Conservation (phyloP, 2,888 invertebrate genomes). For the Calephelis perditalis region DNA sequence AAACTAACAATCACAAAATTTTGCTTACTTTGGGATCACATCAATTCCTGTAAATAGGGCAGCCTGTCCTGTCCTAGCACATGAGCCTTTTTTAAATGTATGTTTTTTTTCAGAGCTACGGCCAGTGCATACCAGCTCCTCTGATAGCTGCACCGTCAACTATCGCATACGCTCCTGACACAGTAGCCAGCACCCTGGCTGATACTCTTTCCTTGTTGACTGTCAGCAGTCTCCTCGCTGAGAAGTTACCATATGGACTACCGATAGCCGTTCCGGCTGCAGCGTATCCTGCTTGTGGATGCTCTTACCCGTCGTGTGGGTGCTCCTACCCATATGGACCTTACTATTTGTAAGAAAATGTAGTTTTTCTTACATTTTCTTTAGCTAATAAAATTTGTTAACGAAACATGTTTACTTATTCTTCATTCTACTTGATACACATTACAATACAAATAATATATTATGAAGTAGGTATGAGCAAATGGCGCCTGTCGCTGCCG, state of each 20-base stretch:
- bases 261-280: conserved; percentile 16
- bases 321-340: conserved; percentile 21
- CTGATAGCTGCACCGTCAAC: neutral
- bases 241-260: conserved; percentile 44
- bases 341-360: neutral
- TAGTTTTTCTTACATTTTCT: too few relatives aligned
- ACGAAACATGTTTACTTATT: too few relatives aligned
- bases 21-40: too few relatives aligned
- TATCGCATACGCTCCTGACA: conserved; percentile 25
- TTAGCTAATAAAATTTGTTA: too few relatives aligned
- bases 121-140: neutral
- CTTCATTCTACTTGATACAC: too few relatives aligned
- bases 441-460: too few relatives aligned
- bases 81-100: too few relatives aligned
- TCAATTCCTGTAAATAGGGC: too few relatives aligned
- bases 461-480: too few relatives aligned
- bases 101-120: neutral
- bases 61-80: too few relatives aligned
- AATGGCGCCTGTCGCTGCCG: too few relatives aligned
- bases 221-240: conserved; percentile 52
- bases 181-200: conserved; percentile 50
- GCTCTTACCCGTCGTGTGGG: conserved; percentile 30
- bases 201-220: conserved; percentile 60
- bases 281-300: conserved; percentile 25
- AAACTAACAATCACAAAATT: too few relatives aligned